These are phyloP conservation scores for Cheilosia vulpina DNA, from an alignment of 2,888 invertebrate species.

Conservation along the genomic window DNA sequence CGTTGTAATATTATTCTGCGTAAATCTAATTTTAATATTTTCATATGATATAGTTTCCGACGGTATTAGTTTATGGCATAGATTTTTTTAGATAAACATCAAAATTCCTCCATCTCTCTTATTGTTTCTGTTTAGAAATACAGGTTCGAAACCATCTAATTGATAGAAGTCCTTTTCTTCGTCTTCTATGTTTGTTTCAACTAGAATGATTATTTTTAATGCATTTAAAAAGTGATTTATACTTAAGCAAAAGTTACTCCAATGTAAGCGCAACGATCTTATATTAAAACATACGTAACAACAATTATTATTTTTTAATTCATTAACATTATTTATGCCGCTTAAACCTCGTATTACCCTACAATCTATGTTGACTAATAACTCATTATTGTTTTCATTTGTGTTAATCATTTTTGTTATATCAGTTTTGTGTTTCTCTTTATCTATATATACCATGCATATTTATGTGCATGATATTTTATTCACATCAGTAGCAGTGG, in stretches of 20 bases:
- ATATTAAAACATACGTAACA: conserved; percentile 27
- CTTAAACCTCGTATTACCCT: no score
- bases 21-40: no score
- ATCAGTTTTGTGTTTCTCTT: conserved; percentile 3
- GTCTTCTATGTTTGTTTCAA: neutral
- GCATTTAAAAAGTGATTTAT: conserved; percentile 18
- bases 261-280: conserved; percentile 21
- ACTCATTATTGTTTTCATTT: no score
- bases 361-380: no score
- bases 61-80: neutral
- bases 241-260: conserved; percentile 1
- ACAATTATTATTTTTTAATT: neutral
- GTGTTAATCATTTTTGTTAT: neutral
- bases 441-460: neutral
- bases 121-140: neutral
- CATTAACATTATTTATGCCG: no score
- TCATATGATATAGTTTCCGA: neutral
- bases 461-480: neutral
- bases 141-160: conserved; percentile 5
- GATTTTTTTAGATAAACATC: no score
- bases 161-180: neutral
- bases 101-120: no score
- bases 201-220: neutral
- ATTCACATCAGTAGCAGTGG: neutral
- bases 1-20: no score